Conservation (phyloP, 2,888 invertebrate genomes). For the Vanessa cardui region DNA sequence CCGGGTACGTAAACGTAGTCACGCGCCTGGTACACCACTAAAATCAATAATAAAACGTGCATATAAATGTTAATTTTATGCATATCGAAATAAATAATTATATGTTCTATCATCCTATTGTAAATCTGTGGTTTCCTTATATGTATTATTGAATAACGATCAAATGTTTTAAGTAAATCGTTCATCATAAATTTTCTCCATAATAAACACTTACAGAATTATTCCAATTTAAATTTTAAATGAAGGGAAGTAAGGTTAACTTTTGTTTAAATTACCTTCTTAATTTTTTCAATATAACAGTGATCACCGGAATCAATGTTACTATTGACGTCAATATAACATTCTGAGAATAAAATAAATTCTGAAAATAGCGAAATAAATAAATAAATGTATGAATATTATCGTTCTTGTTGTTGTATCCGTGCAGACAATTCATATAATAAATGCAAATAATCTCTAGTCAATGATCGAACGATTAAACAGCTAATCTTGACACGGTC, state of each 20-base stretch:
- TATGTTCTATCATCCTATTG: not conserved
- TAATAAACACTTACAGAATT: no score
- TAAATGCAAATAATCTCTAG: not conserved
- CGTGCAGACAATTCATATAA: not conserved
- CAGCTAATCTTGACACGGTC: not conserved
- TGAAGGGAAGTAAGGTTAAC: not conserved
- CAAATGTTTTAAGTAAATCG: no score
- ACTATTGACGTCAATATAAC: not conserved
- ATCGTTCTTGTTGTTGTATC: not conserved
- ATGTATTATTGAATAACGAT: not conserved
- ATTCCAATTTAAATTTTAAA: no score
- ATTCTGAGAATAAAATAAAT: not conserved
- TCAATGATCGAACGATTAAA: constrained; percentile 1
- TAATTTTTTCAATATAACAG: not conserved
- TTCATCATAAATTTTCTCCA: no score
- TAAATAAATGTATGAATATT: not conserved
- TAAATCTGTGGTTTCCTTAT: constrained; percentile 4
- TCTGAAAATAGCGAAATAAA: constrained; percentile 2
- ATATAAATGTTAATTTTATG: constrained; percentile 6
- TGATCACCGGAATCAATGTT: not conserved
- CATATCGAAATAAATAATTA: not conserved
- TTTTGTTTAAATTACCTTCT: not conserved
- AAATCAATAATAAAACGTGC: constrained; percentile 11
- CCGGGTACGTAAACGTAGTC: constrained; percentile 34
- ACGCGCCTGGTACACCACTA: constrained; percentile 16